A percentile compares a stretch with the other conserved stretches of the same genome.
phyloP scores from a whole-genome alignment of 2,888 invertebrate species.

The Julus scandinavius region DNA sequence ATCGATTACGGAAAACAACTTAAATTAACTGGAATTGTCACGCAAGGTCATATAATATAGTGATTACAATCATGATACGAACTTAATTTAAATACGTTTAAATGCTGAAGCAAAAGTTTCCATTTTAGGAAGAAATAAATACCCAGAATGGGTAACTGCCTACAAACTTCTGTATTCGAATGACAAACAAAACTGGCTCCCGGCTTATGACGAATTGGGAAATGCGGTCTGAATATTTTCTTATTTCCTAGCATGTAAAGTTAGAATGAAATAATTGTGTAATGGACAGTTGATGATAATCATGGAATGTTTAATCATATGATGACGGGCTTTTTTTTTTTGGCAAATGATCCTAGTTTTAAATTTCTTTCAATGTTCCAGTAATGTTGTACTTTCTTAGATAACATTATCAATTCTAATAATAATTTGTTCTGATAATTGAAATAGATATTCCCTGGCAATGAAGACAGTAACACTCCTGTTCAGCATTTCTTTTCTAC shows the following conservation, averaged over 20 bases:
- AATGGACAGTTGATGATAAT: too few species aligned
- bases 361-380: too few species aligned
- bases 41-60: slow-evolving; percentile 61
- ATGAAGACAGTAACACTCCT: slow-evolving; percentile 54
- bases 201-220: slow-evolving; percentile 18
- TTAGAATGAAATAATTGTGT: background rate
- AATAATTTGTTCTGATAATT: background rate
- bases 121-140: slow-evolving; percentile 53
- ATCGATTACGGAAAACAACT: slow-evolving; percentile 61
- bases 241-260: background rate
- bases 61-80: background rate
- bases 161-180: slow-evolving; percentile 53
- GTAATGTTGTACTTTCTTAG: too few species aligned
- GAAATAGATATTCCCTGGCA: slow-evolving; percentile 55
- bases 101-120: background rate
- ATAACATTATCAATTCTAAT: too few species aligned
- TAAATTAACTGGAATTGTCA: slow-evolving; percentile 61
- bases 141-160: slow-evolving; percentile 56
- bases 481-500: slow-evolving; percentile 53
- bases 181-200: slow-evolving; percentile 37
- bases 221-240: slow-evolving; percentile 8
- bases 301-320: too few species aligned
- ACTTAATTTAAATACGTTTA: background rate
- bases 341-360: too few species aligned
- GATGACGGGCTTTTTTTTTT: too few species aligned